Evolutionary conservation across 2,888 invertebrate genomes (phyloP).

Genomic region (Tenthredo amoena): DNA sequence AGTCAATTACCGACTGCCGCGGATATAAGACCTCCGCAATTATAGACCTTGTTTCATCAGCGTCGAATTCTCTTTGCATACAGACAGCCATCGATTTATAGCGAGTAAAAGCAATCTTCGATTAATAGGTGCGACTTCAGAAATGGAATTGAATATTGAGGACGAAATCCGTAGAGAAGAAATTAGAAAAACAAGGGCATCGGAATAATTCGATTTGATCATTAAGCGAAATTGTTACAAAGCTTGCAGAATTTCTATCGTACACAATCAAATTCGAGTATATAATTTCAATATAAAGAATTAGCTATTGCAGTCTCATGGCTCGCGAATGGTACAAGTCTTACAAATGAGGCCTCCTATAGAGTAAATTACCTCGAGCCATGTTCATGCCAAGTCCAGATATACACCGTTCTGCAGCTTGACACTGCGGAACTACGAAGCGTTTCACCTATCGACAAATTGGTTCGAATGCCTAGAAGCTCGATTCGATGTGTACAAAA

Average conservation of each 20-base stretch:
- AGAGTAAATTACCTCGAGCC: slow-evolving; percentile 25
- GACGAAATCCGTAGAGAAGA: not conserved
- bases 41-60: not conserved
- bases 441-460: slow-evolving; percentile 39
- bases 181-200: not conserved
- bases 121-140: not conserved
- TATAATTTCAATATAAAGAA: not conserved
- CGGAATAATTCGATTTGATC: not conserved
- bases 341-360: slow-evolving; percentile 36
- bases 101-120: not conserved
- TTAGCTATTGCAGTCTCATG: slow-evolving; percentile 4
- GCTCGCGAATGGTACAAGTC: not conserved
- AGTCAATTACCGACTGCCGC: not conserved
- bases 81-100: not conserved
- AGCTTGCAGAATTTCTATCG: not conserved
- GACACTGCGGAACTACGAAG: slow-evolving; percentile 34
- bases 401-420: slow-evolving; percentile 11
- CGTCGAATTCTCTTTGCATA: not conserved
- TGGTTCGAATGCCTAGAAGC: slow-evolving; percentile 26
- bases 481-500: slow-evolving; percentile 10
- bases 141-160: not conserved
- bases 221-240: not conserved
- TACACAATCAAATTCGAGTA: not conserved
- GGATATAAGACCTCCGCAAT: not conserved
- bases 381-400: slow-evolving; percentile 33